These are phyloP conservation scores for Drosophila colorata DNA, from an alignment of 2,888 invertebrate genomes.

Conservation along the genomic window DNA sequence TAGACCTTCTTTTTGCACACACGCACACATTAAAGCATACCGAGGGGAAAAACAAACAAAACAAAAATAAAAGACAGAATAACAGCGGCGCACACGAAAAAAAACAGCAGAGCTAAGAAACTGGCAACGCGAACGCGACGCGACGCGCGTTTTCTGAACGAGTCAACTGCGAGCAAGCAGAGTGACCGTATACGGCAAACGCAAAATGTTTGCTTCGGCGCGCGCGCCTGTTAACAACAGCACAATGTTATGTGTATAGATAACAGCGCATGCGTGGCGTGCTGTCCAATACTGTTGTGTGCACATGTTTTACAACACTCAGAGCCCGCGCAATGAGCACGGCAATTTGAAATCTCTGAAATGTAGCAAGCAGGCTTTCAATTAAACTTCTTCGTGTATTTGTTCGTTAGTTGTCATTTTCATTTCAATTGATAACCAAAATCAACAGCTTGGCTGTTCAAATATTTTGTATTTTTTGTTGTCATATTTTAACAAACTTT, in stretches of 20 bases:
- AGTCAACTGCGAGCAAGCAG: slow-evolving; percentile 39
- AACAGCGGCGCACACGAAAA: slow-evolving; percentile 42
- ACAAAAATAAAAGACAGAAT: slow-evolving; percentile 31
- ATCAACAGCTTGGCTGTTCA: not conserved
- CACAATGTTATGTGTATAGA: slow-evolving; percentile 30
- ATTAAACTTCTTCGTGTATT: not conserved
- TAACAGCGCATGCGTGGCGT: slow-evolving; percentile 69
- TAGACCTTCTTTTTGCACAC: slow-evolving; percentile 37
- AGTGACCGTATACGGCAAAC: slow-evolving; percentile 49
- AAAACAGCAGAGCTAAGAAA: slow-evolving; percentile 36
- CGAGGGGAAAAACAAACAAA: slow-evolving; percentile 16
- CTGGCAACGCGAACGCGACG: slow-evolving; percentile 65
- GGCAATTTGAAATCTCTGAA: slow-evolving; percentile 1
- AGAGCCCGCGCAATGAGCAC: slow-evolving; percentile 1
- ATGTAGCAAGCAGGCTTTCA: not conserved
- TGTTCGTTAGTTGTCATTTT: not conserved
- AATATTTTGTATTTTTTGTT: slow-evolving; percentile 2
- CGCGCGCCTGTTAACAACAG: slow-evolving; percentile 56
- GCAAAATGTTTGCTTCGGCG: slow-evolving; percentile 42
- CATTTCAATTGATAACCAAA: not conserved
- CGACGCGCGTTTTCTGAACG: slow-evolving; percentile 75
- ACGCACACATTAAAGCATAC: slow-evolving; percentile 28
- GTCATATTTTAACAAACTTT: not conserved
- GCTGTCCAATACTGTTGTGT: slow-evolving; percentile 51
- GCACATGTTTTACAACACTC: slow-evolving; percentile 24